Evolutionary conservation across 2,888 invertebrate species (phyloP).

Genomic region (Macrosiphum euphorbiae): DNA sequence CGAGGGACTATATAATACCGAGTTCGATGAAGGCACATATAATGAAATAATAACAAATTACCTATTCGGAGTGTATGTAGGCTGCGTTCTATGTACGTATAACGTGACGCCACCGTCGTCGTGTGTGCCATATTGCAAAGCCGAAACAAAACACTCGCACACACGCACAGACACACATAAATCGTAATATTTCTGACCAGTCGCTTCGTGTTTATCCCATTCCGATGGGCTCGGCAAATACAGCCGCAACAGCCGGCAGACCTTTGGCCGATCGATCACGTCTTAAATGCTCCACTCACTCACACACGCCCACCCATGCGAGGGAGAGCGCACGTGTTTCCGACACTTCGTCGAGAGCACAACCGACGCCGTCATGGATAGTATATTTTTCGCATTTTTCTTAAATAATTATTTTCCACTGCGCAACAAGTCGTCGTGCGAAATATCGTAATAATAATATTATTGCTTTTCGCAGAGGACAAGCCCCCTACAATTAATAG

Average conservation of each 20-base stretch:
- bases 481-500: background rate
- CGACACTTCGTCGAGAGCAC: background rate
- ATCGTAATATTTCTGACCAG: background rate
- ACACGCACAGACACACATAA: background rate
- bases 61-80: background rate
- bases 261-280: background rate
- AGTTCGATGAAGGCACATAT: background rate
- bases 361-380: background rate
- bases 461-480: no score
- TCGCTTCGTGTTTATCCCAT: background rate
- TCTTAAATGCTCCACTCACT: background rate
- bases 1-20: background rate
- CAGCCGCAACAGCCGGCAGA: background rate
- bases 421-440: background rate
- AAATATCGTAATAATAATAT: background rate
- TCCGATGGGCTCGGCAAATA: background rate
- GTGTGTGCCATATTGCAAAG: background rate
- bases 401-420: background rate
- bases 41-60: background rate
- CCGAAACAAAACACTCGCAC: background rate
- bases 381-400: background rate
- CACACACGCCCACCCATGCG: background rate
- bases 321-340: background rate
- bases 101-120: background rate
- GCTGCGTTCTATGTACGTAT: background rate